Evolutionary conservation across 2,113 vertebrate genomes (phyloP).

Genomic region (Datnioides undecimradiatus): DNA sequence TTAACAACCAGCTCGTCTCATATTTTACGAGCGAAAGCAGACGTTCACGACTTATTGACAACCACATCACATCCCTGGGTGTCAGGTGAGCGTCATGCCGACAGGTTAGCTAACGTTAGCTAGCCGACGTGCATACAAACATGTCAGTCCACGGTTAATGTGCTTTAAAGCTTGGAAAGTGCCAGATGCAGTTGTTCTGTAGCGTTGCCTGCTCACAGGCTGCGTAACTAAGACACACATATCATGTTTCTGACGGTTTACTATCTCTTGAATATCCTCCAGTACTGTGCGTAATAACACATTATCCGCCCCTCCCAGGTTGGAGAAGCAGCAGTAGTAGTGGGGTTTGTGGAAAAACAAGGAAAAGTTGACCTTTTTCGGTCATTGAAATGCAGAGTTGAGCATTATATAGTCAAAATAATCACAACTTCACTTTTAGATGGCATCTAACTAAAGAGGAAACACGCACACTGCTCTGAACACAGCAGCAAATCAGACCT

Average conservation of each 20-base stretch:
- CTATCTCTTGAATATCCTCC: background rate
- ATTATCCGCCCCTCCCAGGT: too few relatives aligned
- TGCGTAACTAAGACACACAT: background rate
- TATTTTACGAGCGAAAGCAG: background rate
- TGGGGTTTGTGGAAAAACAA: too few relatives aligned
- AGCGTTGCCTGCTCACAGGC: too few relatives aligned
- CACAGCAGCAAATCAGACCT: background rate
- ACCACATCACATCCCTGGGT: background rate
- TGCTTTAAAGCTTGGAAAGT: background rate
- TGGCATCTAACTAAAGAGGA: background rate
- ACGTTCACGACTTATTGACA: slow-evolving; percentile 11
- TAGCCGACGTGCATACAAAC: background rate
- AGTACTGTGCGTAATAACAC: background rate
- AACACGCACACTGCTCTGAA: background rate
- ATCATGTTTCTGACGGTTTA: background rate
- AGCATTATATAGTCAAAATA: background rate
- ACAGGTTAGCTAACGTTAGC: slow-evolving; percentile 30
- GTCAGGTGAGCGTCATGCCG: slow-evolving; percentile 64
- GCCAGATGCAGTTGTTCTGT: too few relatives aligned
- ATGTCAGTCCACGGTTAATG: background rate
- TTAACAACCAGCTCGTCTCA: background rate
- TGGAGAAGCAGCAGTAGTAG: too few relatives aligned
- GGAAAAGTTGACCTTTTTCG: background rate
- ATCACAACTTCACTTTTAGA: background rate
- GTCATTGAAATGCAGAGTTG: background rate